Evolutionary conservation across 2,888 invertebrate genomes (phyloP).

Genomic region (Panopea generosa): DNA sequence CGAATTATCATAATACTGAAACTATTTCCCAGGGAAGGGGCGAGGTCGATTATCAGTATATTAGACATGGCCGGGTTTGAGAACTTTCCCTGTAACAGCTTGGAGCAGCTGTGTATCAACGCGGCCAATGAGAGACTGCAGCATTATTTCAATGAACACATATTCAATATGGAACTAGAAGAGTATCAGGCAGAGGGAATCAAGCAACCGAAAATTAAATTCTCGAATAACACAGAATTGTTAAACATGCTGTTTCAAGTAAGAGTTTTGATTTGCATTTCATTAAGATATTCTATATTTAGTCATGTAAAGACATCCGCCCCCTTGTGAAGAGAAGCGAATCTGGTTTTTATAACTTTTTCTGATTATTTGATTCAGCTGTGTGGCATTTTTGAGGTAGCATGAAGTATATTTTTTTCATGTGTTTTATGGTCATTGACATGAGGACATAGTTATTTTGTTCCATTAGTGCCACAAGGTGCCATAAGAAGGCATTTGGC

Average conservation of each 20-base stretch:
- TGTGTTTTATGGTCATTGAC: too few species aligned
- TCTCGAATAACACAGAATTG: slow-evolving; percentile 77
- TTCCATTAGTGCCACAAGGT: too few species aligned
- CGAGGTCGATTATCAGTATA: slow-evolving; percentile 70
- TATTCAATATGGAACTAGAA: slow-evolving; percentile 79
- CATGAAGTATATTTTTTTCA: too few species aligned
- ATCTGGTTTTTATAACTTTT: too few species aligned
- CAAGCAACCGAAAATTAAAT: slow-evolving; percentile 74
- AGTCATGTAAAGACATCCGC: too few species aligned
- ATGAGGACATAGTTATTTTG: too few species aligned
- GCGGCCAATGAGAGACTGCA: slow-evolving; percentile 84
- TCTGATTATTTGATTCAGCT: too few species aligned
- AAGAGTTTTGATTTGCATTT: slow-evolving; percentile 10
- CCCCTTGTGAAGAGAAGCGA: too few species aligned
- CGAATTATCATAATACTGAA: too few species aligned
- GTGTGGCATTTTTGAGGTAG: too few species aligned
- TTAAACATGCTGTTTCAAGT: slow-evolving; percentile 80
- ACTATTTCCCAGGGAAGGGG: slow-evolving; percentile 36
- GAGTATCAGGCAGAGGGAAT: slow-evolving; percentile 80
- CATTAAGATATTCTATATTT: too few species aligned
- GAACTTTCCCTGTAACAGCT: slow-evolving; percentile 79
- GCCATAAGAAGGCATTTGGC: too few species aligned
- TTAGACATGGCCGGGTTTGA: slow-evolving; percentile 84
- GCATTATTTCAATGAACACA: slow-evolving; percentile 82
- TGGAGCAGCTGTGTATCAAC: slow-evolving; percentile 83